Evolutionary conservation across 2,888 invertebrate species (phyloP).

Genomic region (Stenotaenia linearis): DNA sequence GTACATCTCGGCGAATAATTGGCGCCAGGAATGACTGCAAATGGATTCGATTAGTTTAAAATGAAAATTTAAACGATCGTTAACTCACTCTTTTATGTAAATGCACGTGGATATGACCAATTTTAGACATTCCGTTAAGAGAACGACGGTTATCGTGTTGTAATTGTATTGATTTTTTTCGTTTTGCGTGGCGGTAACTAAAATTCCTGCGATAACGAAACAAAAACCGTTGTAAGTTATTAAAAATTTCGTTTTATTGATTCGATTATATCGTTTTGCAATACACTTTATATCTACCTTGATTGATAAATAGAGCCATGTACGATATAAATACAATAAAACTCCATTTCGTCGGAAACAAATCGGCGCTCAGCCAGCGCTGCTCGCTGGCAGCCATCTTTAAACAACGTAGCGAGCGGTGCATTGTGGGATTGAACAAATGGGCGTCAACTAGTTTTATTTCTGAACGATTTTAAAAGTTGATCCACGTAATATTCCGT

Average conservation of each 20-base stretch:
- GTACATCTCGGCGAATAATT: constrained; percentile 55
- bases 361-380: constrained; percentile 49
- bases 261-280: too few species aligned
- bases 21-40: constrained; percentile 56
- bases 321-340: constrained; percentile 75
- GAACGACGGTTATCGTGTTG: constrained; percentile 74
- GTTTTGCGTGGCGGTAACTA: constrained; percentile 84
- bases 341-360: constrained; percentile 79
- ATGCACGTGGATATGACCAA: constrained; percentile 64
- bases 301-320: constrained; percentile 82
- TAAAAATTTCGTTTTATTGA: too few species aligned
- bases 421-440: neutral
- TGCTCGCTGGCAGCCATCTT: constrained; percentile 8
- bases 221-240: too few species aligned
- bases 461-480: neutral
- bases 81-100: constrained; percentile 51
- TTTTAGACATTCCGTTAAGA: constrained; percentile 81
- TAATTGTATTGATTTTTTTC: constrained; percentile 74
- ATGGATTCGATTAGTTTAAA: constrained; percentile 35
- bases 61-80: too few species aligned
- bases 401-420: neutral
- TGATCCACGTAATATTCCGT: constrained; percentile 4
- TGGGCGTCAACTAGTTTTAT: neutral
- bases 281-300: constrained; percentile 75
- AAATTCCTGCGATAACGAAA: constrained; percentile 65